phyloP scores from a whole-genome alignment of 2,888 invertebrate species.

The Micropterix aruncella region DNA sequence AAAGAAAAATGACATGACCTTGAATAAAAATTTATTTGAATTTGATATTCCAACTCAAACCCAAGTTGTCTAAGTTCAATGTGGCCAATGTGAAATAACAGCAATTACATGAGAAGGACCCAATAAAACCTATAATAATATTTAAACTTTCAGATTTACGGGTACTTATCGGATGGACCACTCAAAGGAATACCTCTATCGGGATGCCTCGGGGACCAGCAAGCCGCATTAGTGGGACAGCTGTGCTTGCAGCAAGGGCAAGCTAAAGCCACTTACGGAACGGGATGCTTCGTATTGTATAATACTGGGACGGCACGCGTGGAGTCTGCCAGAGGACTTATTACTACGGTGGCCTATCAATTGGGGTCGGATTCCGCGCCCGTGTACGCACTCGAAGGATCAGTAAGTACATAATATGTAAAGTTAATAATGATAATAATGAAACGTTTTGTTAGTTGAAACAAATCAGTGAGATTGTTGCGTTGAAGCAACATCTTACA shows the following conservation, averaged over 20 bases:
- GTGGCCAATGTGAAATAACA: too few relatives aligned
- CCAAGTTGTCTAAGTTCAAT: too few relatives aligned
- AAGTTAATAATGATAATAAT: too few relatives aligned
- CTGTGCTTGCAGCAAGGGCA: conserved; percentile 80
- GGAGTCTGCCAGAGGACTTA: conserved; percentile 72
- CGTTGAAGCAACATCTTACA: too few relatives aligned
- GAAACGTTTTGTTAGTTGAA: too few relatives aligned
- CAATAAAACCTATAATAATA: neutral
- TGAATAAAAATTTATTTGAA: too few relatives aligned
- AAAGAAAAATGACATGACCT: too few relatives aligned
- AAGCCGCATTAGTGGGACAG: conserved; percentile 90
- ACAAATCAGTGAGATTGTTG: too few relatives aligned
- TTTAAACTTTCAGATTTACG: conserved; percentile 41
- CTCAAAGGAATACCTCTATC: conserved; percentile 67
- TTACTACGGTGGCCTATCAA: conserved; percentile 94
- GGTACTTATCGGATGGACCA: conserved; percentile 51
- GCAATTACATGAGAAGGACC: too few relatives aligned
- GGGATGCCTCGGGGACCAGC: conserved; percentile 92
- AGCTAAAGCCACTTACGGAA: conserved; percentile 94
- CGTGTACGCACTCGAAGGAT: conserved; percentile 88
- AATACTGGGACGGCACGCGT: conserved; percentile 71
- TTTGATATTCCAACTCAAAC: too few relatives aligned
- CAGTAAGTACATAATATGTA: conserved; percentile 40
- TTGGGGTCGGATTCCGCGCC: conserved; percentile 66
- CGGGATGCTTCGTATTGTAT: conserved; percentile 92